Conservation (phyloP, 2,113 vertebrate genomes). For the Apus apus region DNA sequence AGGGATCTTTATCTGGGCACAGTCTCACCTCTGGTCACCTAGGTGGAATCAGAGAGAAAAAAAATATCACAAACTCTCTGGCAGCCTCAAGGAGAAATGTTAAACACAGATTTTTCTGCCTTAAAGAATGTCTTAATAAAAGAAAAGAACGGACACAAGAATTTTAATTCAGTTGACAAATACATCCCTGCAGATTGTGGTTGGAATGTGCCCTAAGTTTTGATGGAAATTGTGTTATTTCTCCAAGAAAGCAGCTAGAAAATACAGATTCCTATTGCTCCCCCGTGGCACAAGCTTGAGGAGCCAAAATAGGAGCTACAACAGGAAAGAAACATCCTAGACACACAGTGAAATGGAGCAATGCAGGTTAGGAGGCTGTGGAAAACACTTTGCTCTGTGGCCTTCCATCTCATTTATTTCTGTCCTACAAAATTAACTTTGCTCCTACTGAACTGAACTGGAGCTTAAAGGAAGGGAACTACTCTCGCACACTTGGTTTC, state of each 20-base stretch:
- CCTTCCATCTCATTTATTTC: constrained; percentile 63
- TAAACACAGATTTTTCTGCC: background rate
- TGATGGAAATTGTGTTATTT: background rate
- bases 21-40: background rate
- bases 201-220: background rate
- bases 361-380: constrained; percentile 22
- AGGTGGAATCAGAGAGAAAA: background rate
- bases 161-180: background rate
- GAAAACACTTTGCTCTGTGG: constrained; percentile 43
- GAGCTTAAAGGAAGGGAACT: background rate
- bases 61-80: background rate
- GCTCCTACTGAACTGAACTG: constrained; percentile 9
- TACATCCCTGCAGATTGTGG: background rate
- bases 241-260: background rate
- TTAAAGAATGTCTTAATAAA: background rate
- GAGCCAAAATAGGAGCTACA: constrained; percentile 10
- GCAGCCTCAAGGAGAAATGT: background rate
- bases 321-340: background rate
- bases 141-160: background rate
- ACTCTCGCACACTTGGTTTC: background rate
- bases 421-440: constrained; percentile 62
- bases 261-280: constrained; percentile 24
- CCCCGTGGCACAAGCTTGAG: background rate
- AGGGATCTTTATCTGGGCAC: background rate
- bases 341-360: constrained; percentile 40